These are phyloP conservation scores for Phalacrocorax brasilianus DNA, from an alignment of 2,113 vertebrate genomes.

Conservation along the genomic window DNA sequence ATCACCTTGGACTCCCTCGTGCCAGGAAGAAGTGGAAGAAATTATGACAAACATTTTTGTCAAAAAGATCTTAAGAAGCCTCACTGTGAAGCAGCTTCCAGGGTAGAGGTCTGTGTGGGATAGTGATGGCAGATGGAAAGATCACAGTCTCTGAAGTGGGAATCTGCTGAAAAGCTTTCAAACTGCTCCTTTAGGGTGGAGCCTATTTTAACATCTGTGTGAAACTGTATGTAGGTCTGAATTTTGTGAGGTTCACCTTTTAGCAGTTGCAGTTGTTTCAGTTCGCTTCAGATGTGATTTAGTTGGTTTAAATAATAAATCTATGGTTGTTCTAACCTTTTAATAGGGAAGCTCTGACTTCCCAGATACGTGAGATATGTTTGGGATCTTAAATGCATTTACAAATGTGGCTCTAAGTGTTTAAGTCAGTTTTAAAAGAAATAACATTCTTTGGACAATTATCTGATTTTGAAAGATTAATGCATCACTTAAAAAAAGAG, in stretches of 20 bases:
- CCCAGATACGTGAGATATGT: rapidly evolving
- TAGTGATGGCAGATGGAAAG: conserved; percentile 21
- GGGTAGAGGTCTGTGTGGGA: conserved; percentile 5
- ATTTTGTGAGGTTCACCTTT: not conserved
- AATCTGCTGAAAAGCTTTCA: conserved; percentile 20
- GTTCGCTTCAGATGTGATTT: not conserved
- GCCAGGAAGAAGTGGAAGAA: not conserved
- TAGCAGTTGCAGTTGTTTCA: not conserved
- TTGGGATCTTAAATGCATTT: not conserved
- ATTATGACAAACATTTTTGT: not conserved
- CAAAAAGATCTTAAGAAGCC: conserved; percentile 6
- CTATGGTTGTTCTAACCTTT: not conserved
- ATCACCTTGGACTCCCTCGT: not conserved
- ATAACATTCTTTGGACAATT: not conserved
- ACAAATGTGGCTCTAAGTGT: not conserved
- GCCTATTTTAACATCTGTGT: not conserved
- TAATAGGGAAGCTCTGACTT: not conserved
- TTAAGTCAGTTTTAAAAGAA: not conserved
- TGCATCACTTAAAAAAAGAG: not conserved
- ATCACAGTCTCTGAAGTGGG: conserved; percentile 9
- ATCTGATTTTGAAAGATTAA: not conserved
- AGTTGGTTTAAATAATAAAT: not conserved
- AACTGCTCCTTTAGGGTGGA: not conserved
- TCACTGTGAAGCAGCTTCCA: conserved; percentile 1
- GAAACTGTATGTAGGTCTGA: not conserved